Evolutionary conservation across 2,888 invertebrate species (phyloP).

Genomic region (Drosophila leonis): DNA sequence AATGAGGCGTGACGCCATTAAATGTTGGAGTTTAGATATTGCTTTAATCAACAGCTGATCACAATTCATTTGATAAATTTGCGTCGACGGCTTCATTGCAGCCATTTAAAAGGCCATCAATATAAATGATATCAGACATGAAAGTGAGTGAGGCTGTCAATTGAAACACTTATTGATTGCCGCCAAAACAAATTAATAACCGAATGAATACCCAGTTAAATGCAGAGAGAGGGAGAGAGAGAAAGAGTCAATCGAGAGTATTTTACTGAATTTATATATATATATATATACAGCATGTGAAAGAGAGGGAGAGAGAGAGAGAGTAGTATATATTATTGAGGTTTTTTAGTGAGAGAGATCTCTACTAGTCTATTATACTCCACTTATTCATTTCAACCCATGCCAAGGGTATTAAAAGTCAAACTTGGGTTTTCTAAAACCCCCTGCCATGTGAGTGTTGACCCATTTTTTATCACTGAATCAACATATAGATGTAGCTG

Average conservation of each 20-base stretch:
- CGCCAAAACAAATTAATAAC: slow-evolving; percentile 21
- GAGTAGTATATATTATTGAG: no score
- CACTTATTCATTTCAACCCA: no score
- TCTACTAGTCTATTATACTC: background rate
- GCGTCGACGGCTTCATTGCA: slow-evolving; percentile 19
- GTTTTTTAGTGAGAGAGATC: no score
- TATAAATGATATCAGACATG: slow-evolving; percentile 38
- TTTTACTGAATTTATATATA: background rate
- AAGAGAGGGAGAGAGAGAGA: background rate
- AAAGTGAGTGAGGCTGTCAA: slow-evolving; percentile 46
- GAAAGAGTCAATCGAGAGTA: background rate
- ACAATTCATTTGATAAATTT: slow-evolving; percentile 31
- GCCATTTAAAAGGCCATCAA: slow-evolving; percentile 32
- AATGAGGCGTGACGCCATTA: slow-evolving; percentile 40
- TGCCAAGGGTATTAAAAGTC: background rate
- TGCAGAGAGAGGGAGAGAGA: background rate
- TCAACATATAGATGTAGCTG: slow-evolving; percentile 29
- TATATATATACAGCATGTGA: no score
- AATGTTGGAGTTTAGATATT: background rate
- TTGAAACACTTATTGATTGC: slow-evolving; percentile 50
- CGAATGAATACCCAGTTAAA: background rate
- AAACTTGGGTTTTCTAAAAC: background rate
- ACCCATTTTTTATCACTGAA: slow-evolving; percentile 33
- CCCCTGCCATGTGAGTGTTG: slow-evolving; percentile 4
- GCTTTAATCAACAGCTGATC: slow-evolving; percentile 13